Evolutionary conservation across 2,888 invertebrate species (phyloP).

Genomic region (Tricholauxania praeusta): DNA sequence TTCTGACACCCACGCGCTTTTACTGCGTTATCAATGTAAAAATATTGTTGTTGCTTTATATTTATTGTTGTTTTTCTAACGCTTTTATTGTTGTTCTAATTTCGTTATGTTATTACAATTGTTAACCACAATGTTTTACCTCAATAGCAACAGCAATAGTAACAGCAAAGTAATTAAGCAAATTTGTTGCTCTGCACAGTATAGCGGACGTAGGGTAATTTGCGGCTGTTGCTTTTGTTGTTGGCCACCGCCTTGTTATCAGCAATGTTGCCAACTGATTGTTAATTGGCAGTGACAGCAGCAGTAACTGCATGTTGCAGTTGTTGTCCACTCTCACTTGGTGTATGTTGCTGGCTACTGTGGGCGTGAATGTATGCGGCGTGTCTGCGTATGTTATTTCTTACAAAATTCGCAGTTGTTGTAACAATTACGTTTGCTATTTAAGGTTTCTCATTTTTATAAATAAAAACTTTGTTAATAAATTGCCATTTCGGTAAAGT

Average conservation of each 20-base stretch:
- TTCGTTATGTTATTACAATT: conserved; percentile 11
- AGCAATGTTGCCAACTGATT: conserved; percentile 12
- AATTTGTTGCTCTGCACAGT: background rate
- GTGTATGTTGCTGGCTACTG: no score
- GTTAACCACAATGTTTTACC: conserved; percentile 29
- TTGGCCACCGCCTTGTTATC: conserved; percentile 23
- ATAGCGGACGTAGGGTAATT: conserved; percentile 1
- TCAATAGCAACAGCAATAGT: conserved; percentile 17
- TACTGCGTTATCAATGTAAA: conserved; percentile 9
- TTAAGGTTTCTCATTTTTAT: no score
- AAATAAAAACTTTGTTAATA: no score
- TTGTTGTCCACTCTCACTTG: no score
- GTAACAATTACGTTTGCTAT: no score
- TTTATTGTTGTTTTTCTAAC: conserved; percentile 17
- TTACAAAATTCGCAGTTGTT: no score
- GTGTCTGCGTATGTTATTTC: no score
- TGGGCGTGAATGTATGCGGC: no score
- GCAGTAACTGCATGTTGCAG: no score
- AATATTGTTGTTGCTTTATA: conserved; percentile 12
- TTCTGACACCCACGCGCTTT: conserved; percentile 11
- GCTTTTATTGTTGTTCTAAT: conserved; percentile 37
- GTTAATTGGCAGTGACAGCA: background rate
- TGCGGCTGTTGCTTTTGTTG: conserved; percentile 23
- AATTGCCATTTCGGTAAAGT: no score
- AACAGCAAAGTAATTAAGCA: conserved; percentile 11